A percentile compares a stretch with the other conserved stretches of the same genome.
Evolutionary conservation across 2,797 vertebrate species (phyloP).

Genomic region (Macropus fuliginosus): DNA sequence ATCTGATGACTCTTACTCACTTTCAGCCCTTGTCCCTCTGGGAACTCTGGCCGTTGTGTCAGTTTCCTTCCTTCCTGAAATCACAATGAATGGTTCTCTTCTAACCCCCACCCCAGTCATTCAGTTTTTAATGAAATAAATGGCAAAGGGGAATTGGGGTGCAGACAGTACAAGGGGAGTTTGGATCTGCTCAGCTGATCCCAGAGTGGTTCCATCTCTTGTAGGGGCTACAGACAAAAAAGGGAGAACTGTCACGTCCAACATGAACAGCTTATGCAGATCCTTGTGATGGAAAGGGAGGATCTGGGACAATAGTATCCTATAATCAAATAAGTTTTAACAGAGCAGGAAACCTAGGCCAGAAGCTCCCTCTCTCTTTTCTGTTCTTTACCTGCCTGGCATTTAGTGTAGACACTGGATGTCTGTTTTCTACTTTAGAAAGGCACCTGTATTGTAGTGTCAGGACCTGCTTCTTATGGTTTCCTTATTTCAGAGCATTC

Average conservation of each 20-base stretch:
- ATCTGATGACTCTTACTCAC: background rate
- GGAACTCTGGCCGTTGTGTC: background rate
- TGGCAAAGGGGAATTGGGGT: background rate
- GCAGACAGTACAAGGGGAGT: background rate
- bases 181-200: background rate
- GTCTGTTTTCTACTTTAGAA: background rate
- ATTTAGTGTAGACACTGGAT: background rate
- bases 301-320: background rate
- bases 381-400: background rate
- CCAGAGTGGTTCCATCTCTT: background rate
- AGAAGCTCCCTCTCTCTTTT: background rate
- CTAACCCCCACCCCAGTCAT: background rate
- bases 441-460: background rate
- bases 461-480: background rate
- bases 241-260: background rate
- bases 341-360: background rate
- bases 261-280: background rate
- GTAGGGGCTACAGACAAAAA: background rate
- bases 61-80: background rate
- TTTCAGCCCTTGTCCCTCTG: background rate
- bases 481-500: background rate
- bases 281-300: background rate
- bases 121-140: background rate
- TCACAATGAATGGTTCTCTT: background rate
- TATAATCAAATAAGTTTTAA: background rate